These are phyloP conservation scores for Exephanes ischioxanthus DNA, from an alignment of 2,888 invertebrate genomes.

Conservation along the genomic window DNA sequence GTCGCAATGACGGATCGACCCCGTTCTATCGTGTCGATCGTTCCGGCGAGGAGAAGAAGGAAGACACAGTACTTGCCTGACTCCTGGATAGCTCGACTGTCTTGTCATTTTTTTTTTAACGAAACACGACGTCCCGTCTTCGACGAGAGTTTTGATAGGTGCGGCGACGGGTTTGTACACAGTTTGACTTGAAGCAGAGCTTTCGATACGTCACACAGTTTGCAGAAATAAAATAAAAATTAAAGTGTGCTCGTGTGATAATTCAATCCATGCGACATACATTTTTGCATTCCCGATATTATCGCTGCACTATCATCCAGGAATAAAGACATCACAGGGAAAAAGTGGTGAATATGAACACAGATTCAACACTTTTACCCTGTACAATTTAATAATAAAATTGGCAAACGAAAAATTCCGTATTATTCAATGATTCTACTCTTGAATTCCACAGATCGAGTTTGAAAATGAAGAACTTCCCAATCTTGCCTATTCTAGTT, in stretches of 20 bases:
- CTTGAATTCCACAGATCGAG: background rate
- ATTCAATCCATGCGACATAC: background rate
- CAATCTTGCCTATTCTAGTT: background rate
- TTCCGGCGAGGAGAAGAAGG: slow-evolving; percentile 22
- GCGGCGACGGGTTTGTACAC: background rate
- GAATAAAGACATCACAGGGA: too few relatives aligned
- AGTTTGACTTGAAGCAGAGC: slow-evolving; percentile 20
- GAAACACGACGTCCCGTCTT: slow-evolving; percentile 76
- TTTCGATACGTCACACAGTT: background rate
- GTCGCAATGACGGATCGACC: slow-evolving; percentile 76
- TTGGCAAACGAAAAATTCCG: background rate
- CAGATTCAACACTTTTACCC: background rate
- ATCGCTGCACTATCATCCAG: too few relatives aligned
- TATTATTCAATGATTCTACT: background rate
- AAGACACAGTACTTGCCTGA: background rate
- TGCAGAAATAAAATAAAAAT: background rate
- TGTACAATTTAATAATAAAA: background rate
- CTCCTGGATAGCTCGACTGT: slow-evolving; percentile 27
- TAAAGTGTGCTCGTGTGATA: background rate
- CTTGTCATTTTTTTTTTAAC: slow-evolving; percentile 58
- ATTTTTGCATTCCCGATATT: background rate
- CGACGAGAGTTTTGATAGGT: slow-evolving; percentile 60
- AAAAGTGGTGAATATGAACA: too few relatives aligned
- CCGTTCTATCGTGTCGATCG: slow-evolving; percentile 72
- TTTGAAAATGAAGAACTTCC: background rate